Conservation (phyloP, 2,888 invertebrate species). For the Campoletis raptor region DNA sequence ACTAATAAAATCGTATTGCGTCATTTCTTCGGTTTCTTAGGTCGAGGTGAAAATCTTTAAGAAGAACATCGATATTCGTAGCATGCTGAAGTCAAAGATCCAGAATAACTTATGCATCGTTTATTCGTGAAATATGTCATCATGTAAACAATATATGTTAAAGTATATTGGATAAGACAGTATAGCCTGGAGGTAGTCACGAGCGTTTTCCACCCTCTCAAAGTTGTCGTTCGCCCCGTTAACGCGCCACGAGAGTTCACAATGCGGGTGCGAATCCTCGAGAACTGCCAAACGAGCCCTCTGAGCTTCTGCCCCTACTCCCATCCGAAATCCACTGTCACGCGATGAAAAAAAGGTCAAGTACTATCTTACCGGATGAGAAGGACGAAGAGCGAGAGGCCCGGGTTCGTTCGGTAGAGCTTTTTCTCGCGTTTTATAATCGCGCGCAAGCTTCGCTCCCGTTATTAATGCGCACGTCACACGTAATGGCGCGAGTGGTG, state of each 20-base stretch:
- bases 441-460: constrained; percentile 62
- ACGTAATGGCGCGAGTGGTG: constrained; percentile 64
- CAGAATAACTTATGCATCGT: neutral
- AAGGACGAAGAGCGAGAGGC: constrained; percentile 49
- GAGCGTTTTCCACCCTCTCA: constrained; percentile 51
- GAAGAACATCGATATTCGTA: neutral
- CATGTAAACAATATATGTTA: neutral
- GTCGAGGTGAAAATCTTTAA: neutral
- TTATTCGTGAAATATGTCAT: neutral
- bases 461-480: constrained; percentile 72
- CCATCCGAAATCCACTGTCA: constrained; percentile 64
- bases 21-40: neutral
- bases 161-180: constrained; percentile 4
- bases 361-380: constrained; percentile 68
- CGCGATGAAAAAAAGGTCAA: constrained; percentile 69
- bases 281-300: constrained; percentile 59
- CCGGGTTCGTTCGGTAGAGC: constrained; percentile 51
- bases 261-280: constrained; percentile 52
- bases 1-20: neutral
- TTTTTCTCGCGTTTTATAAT: constrained; percentile 71
- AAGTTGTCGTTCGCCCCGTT: constrained; percentile 51
- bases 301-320: constrained; percentile 55
- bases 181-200: constrained; percentile 1
- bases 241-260: constrained; percentile 28
- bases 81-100: neutral